Evolutionary conservation across 1,140 invertebrate species (phyloP).

Genomic region (Platyscapa corneri): DNA sequence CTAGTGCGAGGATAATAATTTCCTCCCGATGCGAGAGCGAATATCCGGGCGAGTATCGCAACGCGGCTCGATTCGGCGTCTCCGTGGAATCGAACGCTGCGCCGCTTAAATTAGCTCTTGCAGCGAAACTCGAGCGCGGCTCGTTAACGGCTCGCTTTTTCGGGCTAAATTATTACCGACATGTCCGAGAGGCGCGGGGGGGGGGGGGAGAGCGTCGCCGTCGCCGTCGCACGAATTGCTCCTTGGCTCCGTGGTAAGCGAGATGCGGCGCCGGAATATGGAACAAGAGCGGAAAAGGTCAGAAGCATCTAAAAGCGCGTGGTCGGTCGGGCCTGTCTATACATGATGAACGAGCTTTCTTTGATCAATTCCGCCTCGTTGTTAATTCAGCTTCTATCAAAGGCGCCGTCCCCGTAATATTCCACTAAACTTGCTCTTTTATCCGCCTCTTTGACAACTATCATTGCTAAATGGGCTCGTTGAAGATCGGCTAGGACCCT

Average conservation of each 20-base stretch:
- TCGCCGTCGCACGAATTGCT: background rate
- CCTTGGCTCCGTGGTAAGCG: background rate
- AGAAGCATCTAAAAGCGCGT: background rate
- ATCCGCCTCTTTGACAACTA: background rate
- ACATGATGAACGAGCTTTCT: conserved; percentile 12
- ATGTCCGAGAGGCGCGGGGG: background rate
- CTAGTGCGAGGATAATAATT: too few species aligned
- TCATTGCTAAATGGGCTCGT: conserved; percentile 27
- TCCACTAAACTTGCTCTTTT: conserved; percentile 1
- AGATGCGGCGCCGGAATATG: background rate
- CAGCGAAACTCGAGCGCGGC: too few species aligned
- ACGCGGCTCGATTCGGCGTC: too few species aligned
- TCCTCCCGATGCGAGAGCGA: too few species aligned
- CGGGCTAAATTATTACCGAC: background rate
- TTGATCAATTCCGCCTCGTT: conserved; percentile 24
- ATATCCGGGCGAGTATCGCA: too few species aligned
- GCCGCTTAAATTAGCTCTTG: background rate
- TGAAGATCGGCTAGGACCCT: background rate
- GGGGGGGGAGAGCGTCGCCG: background rate
- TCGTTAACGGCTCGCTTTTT: background rate
- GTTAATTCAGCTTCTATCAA: conserved; percentile 1
- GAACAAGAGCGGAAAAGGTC: background rate
- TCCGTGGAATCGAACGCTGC: background rate
- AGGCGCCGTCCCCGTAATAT: conserved; percentile 4
- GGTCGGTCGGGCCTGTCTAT: conserved; percentile 23